Evolutionary conservation across 1,140 invertebrate species (phyloP).

Genomic region (Aphelinus certus): DNA sequence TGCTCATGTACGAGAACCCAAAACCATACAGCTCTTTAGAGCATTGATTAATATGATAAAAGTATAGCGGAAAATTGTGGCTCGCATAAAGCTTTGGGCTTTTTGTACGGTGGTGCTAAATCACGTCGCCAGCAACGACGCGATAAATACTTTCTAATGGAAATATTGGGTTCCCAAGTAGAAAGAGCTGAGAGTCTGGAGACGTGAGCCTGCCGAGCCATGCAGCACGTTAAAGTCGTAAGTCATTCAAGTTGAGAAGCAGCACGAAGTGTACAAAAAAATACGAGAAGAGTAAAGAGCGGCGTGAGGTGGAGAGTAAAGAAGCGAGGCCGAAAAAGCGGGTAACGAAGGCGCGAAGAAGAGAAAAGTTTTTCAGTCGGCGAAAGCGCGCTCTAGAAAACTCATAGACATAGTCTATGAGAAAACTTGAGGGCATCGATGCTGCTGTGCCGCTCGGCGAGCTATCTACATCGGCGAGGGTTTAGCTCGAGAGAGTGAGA

Average conservation of each 20-base stretch:
- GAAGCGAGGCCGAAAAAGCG: neutral
- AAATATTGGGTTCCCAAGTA: conserved; percentile 31
- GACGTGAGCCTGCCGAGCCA: neutral
- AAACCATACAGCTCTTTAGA: neutral
- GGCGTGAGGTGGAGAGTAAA: neutral
- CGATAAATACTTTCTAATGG: conserved; percentile 38
- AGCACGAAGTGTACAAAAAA: conserved; percentile 15
- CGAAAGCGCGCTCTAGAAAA: neutral
- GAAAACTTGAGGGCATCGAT: conserved; percentile 1
- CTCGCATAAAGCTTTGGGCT: neutral
- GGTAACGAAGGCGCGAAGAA: neutral
- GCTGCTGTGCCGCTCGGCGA: neutral
- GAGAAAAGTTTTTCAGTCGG: conserved; percentile 7
- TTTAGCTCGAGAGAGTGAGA: neutral
- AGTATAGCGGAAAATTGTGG: neutral
- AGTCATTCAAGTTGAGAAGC: conserved; percentile 24
- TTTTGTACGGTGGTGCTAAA: conserved; percentile 18
- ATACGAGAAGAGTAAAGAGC: neutral
- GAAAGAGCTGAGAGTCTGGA: conserved; percentile 6
- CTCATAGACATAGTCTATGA: too few relatives aligned
- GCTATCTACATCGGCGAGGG: neutral
- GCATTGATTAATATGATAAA: conserved; percentile 13
- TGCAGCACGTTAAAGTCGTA: conserved; percentile 28
- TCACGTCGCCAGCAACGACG: conserved; percentile 25
- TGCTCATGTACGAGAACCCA: too few relatives aligned